phyloP scores from a whole-genome alignment of 1,140 invertebrate species.

The Zaprionus kolodkinae region DNA sequence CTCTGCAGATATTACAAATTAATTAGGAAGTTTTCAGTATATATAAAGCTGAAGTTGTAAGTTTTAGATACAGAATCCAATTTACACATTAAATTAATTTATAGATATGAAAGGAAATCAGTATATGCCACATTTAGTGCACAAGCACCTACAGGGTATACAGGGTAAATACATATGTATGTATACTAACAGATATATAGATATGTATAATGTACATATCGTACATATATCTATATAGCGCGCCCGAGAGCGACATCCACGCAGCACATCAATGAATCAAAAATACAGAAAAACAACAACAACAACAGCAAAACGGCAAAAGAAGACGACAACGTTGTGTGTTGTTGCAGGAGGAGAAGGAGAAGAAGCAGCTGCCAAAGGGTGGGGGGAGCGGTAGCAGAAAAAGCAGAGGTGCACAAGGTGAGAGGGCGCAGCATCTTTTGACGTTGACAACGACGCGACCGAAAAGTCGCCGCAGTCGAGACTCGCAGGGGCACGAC shows the following conservation, averaged over 20 bases:
- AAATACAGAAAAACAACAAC: constrained; percentile 53
- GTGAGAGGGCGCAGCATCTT: constrained; percentile 76
- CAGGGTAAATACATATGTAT: constrained; percentile 32
- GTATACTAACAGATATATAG: constrained; percentile 19
- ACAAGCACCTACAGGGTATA: constrained; percentile 6
- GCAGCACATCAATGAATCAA: constrained; percentile 80
- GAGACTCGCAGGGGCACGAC: constrained; percentile 52
- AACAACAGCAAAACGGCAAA: constrained; percentile 6
- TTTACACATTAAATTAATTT: too few relatives aligned
- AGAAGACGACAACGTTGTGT: constrained; percentile 9
- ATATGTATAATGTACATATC: constrained; percentile 11
- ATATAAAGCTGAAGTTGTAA: background rate
- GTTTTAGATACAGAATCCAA: background rate
- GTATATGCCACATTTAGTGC: too few relatives aligned
- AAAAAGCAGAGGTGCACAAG: constrained; percentile 32
- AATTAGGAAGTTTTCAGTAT: background rate
- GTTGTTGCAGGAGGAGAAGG: constrained; percentile 4
- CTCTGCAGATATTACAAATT: background rate
- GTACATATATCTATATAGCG: constrained; percentile 23
- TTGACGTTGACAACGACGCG: constrained; percentile 68
- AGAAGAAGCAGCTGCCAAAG: constrained; percentile 16
- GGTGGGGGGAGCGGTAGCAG: constrained; percentile 13
- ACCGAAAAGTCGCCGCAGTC: constrained; percentile 22
- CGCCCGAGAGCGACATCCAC: constrained; percentile 59
- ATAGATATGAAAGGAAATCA: too few relatives aligned